Percentiles rank a stretch among this genome's conserved stretches.
These are phyloP conservation scores for Semaprochilodus insignis DNA, from an alignment of 2,797 vertebrate genomes.

Conservation along the genomic window DNA sequence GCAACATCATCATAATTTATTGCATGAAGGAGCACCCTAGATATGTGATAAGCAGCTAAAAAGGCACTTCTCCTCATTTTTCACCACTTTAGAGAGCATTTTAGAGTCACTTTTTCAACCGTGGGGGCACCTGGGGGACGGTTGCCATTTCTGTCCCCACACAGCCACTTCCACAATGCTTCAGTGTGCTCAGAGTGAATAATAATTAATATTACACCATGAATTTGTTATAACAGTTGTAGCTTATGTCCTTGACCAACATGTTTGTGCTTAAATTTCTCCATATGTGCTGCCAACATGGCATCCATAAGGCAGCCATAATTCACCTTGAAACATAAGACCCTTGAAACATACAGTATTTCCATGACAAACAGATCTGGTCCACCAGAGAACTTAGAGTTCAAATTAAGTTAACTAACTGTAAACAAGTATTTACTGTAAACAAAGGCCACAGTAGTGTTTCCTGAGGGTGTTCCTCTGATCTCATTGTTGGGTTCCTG, in stretches of 20 bases:
- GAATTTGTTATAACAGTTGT: not conserved
- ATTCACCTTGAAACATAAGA: too few species aligned
- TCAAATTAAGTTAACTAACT: not conserved
- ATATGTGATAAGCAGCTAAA: too few species aligned
- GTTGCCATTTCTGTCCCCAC: too few species aligned
- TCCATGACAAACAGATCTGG: slow-evolving; percentile 4
- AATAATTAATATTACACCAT: not conserved
- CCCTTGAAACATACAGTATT: too few species aligned
- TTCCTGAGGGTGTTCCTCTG: slow-evolving; percentile 6
- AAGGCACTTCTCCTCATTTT: too few species aligned
- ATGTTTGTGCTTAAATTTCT: not conserved
- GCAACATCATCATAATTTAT: too few species aligned
- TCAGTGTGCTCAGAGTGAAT: not conserved
- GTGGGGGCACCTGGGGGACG: too few species aligned
- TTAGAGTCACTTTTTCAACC: too few species aligned
- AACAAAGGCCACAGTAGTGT: not conserved
- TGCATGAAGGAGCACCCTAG: too few species aligned
- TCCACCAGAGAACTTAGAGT: not conserved
- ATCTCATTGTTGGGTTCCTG: not conserved
- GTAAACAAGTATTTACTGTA: slow-evolving; percentile 27
- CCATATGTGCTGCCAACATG: slow-evolving; percentile 1
- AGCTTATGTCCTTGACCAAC: slow-evolving; percentile 6
- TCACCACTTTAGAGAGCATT: too few species aligned
- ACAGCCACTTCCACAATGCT: too few species aligned
- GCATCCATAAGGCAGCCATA: not conserved